Evolutionary conservation across 2,888 invertebrate species (phyloP), one percentile per base, ranked within the genome.

Genomic region (Teinopalpus imperialis): DNA sequence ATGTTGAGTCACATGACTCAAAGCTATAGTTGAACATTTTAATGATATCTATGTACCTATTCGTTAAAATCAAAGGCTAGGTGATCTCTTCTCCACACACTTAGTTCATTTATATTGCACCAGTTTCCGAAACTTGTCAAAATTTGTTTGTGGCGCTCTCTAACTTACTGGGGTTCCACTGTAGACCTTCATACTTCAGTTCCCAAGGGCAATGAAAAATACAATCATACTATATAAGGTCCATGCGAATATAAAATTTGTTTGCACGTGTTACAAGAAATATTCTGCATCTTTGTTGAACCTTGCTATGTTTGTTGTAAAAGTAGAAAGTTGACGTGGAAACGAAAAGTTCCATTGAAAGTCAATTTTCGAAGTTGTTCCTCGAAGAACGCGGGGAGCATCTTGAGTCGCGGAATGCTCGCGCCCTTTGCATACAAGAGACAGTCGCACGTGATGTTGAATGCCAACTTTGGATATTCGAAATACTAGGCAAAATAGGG

Each of bases 331-430:
- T 77, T 75, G 71, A 66, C 63, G 65, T 61, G 54, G 59, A 61
- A 62, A 57, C 57, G 66, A 58, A 61, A 73, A 80, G 68, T 81
- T 81, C 63, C 64, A 78, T 79, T 75, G 73, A 74, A 80, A 82
- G 79, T 83, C 78, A 79, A 81, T 83, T 82, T 79, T 74, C 71
- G 56, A 81, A 82, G 77, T 81, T 78, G 72, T 72, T 62, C 68
- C 63, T 51, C 40, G 53, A 48, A 54, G 65, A 59, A 73, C 71
- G 71, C 65, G 69, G 53, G 53, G 52, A 50, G 74, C 71, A 70
- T 74, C 56, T 56, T 55, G 66, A 62, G 48, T 51, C 59, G 59
- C 46, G 47, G 48, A 55, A 49, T 52, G 58, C 56, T 52, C 58
- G 51, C 54, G 61, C 63, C 57, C 62, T 71, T 74, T 72, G 74